Evolutionary conservation across 2,888 invertebrate genomes (phyloP).

Genomic region (Cabera pusaria): DNA sequence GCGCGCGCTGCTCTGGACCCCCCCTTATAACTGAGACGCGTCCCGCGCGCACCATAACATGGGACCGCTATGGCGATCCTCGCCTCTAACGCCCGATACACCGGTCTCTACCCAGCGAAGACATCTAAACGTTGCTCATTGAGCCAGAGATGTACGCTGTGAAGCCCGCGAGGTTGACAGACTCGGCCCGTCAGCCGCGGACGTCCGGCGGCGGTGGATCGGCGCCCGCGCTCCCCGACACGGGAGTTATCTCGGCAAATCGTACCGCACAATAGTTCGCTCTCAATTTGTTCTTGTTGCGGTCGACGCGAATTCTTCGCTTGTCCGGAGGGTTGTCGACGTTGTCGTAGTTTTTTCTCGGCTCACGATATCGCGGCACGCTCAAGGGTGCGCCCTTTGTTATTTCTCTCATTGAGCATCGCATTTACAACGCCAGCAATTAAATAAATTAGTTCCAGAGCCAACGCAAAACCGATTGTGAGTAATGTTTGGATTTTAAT

Average conservation of each 20-base stretch:
- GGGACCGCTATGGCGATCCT: constrained; percentile 49
- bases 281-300: constrained; percentile 82
- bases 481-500: too few species aligned
- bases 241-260: constrained; percentile 79
- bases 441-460: constrained; percentile 31
- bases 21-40: constrained; percentile 78
- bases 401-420: constrained; percentile 54
- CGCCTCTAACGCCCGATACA: constrained; percentile 48
- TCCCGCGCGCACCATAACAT: constrained; percentile 70
- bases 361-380: constrained; percentile 50
- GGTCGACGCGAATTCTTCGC: constrained; percentile 77
- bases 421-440: constrained; percentile 48
- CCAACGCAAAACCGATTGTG: constrained; percentile 2
- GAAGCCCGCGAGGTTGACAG: too few species aligned
- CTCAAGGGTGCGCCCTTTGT: constrained; percentile 58
- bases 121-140: constrained; percentile 11
- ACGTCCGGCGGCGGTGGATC: constrained; percentile 57
- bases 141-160: constrained; percentile 25
- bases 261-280: constrained; percentile 79
- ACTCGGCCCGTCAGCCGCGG: constrained; percentile 54
- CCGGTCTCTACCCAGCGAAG: constrained; percentile 35
- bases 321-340: constrained; percentile 66
- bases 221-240: constrained; percentile 67
- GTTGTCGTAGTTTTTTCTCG: constrained; percentile 71
- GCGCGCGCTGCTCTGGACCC: constrained; percentile 78